These are phyloP conservation scores for Dolomedes plantarius DNA, from an alignment of 2,888 invertebrate species.

Conservation along the genomic window DNA sequence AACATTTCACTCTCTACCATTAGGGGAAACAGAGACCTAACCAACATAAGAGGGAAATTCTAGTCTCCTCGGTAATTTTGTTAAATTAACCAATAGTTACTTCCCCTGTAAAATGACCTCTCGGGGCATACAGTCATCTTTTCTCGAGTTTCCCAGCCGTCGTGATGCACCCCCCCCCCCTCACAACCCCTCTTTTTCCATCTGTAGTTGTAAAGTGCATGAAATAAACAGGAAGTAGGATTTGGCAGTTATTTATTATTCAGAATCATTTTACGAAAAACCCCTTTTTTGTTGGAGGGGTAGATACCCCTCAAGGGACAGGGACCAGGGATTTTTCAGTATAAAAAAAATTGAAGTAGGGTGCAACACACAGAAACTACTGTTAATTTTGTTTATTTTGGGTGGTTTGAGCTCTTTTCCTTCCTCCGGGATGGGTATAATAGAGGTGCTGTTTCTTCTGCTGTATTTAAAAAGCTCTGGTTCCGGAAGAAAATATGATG, in stretches of 20 bases:
- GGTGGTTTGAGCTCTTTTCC: too few relatives aligned
- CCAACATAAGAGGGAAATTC: neutral
- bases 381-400: too few relatives aligned
- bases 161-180: neutral
- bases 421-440: too few relatives aligned
- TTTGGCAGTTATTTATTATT: conserved; percentile 69
- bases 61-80: conserved; percentile 39
- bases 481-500: too few relatives aligned
- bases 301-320: neutral
- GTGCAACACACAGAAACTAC: too few relatives aligned
- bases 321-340: neutral
- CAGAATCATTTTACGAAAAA: conserved; percentile 66
- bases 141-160: neutral
- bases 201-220: conserved; percentile 40
- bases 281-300: conserved; percentile 54
- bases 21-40: neutral
- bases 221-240: conserved; percentile 70
- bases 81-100: conserved; percentile 57
- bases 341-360: neutral
- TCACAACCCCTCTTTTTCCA: too few relatives aligned
- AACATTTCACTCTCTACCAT: neutral
- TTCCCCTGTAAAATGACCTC: conserved; percentile 67
- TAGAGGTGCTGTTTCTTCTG: too few relatives aligned
- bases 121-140: conserved; percentile 25
- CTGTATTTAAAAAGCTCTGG: too few relatives aligned